These are phyloP conservation scores for Atethmia centrago DNA, from an alignment of 2,888 invertebrate species.

Conservation along the genomic window DNA sequence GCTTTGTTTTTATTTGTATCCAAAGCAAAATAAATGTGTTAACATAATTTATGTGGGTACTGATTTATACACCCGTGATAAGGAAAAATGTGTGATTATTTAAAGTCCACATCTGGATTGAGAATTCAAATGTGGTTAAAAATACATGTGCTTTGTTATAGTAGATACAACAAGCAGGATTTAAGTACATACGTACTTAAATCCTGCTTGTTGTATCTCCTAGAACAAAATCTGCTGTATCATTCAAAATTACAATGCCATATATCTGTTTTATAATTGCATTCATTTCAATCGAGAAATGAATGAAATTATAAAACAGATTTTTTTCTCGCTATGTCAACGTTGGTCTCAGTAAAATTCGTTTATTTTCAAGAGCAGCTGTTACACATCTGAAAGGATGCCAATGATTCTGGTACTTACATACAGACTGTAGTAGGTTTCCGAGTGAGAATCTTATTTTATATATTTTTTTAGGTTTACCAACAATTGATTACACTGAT, in stretches of 20 bases:
- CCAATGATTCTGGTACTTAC: neutral
- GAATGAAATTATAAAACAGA: neutral
- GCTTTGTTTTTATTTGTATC: conserved; percentile 6
- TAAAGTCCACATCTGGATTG: neutral
- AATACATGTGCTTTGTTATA: neutral
- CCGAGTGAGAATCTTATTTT: neutral
- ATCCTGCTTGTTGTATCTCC: neutral
- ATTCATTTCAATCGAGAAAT: too few species aligned
- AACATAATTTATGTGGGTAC: neutral
- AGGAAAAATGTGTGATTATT: too few species aligned
- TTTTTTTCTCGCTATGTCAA: too few species aligned
- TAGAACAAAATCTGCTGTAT: neutral
- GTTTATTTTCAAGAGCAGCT: neutral
- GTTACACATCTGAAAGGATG: neutral
- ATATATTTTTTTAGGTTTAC: too few species aligned
- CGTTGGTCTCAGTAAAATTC: neutral
- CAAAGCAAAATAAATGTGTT: neutral
- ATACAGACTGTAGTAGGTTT: neutral
- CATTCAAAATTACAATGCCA: neutral
- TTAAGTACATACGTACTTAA: too few species aligned
- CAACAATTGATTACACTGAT: too few species aligned
- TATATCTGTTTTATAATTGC: too few species aligned
- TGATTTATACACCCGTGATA: neutral
- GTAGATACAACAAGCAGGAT: too few species aligned
- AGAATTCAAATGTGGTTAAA: neutral